Percentiles rank a stretch among this genome's conserved stretches.
phyloP scores from a whole-genome alignment of 1,140 invertebrate genomes.

The Limonius californicus region DNA sequence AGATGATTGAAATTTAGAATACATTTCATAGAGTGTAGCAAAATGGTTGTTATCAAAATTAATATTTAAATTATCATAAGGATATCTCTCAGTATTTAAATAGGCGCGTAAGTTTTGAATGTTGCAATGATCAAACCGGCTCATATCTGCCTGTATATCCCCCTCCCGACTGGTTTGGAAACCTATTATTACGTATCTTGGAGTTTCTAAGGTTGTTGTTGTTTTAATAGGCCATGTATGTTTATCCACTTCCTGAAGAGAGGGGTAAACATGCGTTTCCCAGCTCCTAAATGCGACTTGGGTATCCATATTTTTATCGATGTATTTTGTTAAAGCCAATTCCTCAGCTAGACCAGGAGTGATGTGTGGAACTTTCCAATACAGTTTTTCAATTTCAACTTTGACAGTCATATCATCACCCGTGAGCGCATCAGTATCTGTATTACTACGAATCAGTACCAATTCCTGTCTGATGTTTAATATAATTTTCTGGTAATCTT shows the following conservation, averaged over 20 bases:
- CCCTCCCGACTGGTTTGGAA: conserved; percentile 22
- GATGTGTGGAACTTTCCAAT: conserved; percentile 15
- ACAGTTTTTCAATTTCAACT: conserved; percentile 17
- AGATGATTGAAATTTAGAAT: conserved; percentile 30
- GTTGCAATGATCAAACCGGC: conserved; percentile 35
- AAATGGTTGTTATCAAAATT: conserved; percentile 28
- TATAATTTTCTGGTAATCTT: neutral
- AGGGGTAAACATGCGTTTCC: conserved; percentile 12
- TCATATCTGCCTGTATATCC: conserved; percentile 28
- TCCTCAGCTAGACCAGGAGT: conserved; percentile 15
- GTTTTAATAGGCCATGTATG: conserved; percentile 40
- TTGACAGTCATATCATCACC: conserved; percentile 22
- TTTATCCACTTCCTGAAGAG: neutral
- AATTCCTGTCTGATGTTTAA: neutral
- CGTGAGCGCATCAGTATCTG: neutral
- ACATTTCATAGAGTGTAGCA: conserved; percentile 35
- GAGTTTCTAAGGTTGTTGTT: conserved; percentile 21
- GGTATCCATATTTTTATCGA: conserved; percentile 20
- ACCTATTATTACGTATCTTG: conserved; percentile 26
- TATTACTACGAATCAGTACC: conserved; percentile 2
- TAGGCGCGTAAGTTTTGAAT: conserved; percentile 33
- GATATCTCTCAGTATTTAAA: conserved; percentile 37
- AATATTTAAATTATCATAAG: conserved; percentile 37
- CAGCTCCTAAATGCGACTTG: conserved; percentile 24
- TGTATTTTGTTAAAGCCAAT: neutral